phyloP scores from a whole-genome alignment of 2,888 invertebrate genomes.

The Agriopis aurantiaria region DNA sequence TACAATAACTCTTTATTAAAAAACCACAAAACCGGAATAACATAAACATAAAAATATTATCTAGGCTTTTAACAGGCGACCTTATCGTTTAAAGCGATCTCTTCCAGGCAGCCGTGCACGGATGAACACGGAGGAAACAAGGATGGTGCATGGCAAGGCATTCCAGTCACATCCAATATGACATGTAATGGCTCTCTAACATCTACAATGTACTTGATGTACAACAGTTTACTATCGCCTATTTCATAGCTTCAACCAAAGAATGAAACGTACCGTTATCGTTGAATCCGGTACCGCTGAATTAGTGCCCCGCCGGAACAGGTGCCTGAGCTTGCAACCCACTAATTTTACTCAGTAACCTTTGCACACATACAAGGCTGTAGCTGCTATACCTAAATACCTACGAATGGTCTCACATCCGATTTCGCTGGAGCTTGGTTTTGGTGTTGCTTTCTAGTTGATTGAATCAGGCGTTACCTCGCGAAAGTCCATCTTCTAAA shows the following conservation, averaged over 20 bases:
- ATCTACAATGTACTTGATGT: neutral
- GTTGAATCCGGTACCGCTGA: conserved; percentile 72
- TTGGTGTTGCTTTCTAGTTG: neutral
- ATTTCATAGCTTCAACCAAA: conserved; percentile 57
- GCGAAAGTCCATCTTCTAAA: too few species aligned
- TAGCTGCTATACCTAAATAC: neutral
- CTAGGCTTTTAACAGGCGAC: too few species aligned
- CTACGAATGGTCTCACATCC: neutral
- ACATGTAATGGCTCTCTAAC: neutral
- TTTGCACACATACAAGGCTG: conserved; percentile 11
- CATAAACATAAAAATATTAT: too few species aligned
- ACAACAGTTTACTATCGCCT: conserved; percentile 31
- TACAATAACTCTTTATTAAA: too few species aligned
- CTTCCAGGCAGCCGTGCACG: too few species aligned
- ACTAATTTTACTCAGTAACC: conserved; percentile 68
- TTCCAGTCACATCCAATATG: too few species aligned
- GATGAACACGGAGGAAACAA: too few species aligned
- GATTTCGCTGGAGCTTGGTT: neutral
- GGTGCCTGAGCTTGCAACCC: conserved; percentile 73
- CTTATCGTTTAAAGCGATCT: too few species aligned
- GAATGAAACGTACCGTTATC: conserved; percentile 75
- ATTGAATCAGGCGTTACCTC: too few species aligned
- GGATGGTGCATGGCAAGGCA: too few species aligned
- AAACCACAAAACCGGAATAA: too few species aligned
- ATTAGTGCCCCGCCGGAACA: conserved; percentile 77